Base-by-base conservation (phyloP, 2,888 invertebrate genomes). In the Caenorhabditis wallacei region DNA sequence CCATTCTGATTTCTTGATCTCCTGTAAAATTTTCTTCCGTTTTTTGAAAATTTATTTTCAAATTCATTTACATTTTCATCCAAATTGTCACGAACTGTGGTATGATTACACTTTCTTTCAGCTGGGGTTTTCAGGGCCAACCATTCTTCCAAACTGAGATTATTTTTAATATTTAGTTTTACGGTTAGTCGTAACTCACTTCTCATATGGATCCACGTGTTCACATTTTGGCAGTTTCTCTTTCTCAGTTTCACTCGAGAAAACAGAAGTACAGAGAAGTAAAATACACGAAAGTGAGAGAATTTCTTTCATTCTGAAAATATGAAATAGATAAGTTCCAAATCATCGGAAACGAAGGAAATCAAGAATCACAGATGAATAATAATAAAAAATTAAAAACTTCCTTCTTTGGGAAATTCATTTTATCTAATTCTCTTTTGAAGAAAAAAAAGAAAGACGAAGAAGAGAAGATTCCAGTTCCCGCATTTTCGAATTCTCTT, bases 201-300 rank as follows among this genome's bases (percentile, higher is more conserved):
- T 75, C 22, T 79, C 80, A 59, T 85, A 85, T 24, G 88, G 87
- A 81, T 87, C 82, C 43, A 88, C 72, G 53, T 87, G 87, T 22
- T 82, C 82, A 72, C 88, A 88, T n/a, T 84, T 85, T 30, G 88
- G 87, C 11, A 87, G 79, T 35, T 78, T 78, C 57, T 66, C 70
- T 20, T 46, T 54, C 30, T 18, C 59, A 20, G 22, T 46, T 51
- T 56, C 64, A 5, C n/a, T 16, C 7, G 48, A 37, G 26, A 59
- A 35, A 35, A 51, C 56, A 18, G 40, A n/a, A 54, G 13, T 16
- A 43, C 37, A n/a, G 26, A 18, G 43, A 1, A 72, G 18, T 20
- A 63, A 40, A 20, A 64, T 1, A 24, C 48, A 48, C 26, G 59
- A 40, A 30, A 71, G 11, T n/a, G 70, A 75, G 46, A 63, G 26